Evolutionary conservation across 2,888 invertebrate species (phyloP).

Genomic region (Leptinotarsa peninsularis): DNA sequence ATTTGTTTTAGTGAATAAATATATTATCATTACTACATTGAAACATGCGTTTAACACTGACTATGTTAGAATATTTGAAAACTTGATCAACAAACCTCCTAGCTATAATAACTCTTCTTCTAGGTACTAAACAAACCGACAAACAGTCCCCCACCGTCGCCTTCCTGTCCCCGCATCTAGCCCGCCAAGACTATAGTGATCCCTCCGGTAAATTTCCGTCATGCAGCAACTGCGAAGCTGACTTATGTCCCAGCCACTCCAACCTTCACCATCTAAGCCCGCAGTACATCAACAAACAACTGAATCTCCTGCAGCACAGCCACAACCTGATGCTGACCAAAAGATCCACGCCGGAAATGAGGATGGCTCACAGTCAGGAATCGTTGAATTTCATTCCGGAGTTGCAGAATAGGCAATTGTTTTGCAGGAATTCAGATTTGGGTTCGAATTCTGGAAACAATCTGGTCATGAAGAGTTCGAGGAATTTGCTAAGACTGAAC

Average conservation of each 20-base stretch:
- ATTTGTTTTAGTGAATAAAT: too few relatives aligned
- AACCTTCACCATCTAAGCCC: slow-evolving; percentile 59
- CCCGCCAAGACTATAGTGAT: slow-evolving; percentile 48
- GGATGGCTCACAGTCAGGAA: slow-evolving; percentile 51
- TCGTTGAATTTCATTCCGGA: slow-evolving; percentile 37
- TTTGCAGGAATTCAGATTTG: slow-evolving; percentile 47
- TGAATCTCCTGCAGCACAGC: slow-evolving; percentile 53
- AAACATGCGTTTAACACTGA: too few relatives aligned
- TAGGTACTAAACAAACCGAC: slow-evolving; percentile 42
- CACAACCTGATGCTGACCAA: slow-evolving; percentile 28
- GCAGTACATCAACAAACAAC: slow-evolving; percentile 55
- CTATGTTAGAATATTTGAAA: too few relatives aligned
- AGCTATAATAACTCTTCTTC: slow-evolving; percentile 10
- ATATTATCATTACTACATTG: too few relatives aligned
- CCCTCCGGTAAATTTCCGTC: slow-evolving; percentile 41
- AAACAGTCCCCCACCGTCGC: slow-evolving; percentile 57
- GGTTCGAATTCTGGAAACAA: slow-evolving; percentile 43
- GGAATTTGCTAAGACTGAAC: slow-evolving; percentile 55
- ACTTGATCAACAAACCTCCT: too few relatives aligned
- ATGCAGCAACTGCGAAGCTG: slow-evolving; percentile 56
- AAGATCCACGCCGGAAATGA: slow-evolving; percentile 34
- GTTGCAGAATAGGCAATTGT: slow-evolving; percentile 33
- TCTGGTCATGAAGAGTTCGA: slow-evolving; percentile 52
- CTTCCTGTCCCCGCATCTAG: slow-evolving; percentile 59
- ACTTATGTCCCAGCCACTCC: slow-evolving; percentile 58